Conservation (phyloP, 2,797 vertebrate genomes). For the Platalea minor region DNA sequence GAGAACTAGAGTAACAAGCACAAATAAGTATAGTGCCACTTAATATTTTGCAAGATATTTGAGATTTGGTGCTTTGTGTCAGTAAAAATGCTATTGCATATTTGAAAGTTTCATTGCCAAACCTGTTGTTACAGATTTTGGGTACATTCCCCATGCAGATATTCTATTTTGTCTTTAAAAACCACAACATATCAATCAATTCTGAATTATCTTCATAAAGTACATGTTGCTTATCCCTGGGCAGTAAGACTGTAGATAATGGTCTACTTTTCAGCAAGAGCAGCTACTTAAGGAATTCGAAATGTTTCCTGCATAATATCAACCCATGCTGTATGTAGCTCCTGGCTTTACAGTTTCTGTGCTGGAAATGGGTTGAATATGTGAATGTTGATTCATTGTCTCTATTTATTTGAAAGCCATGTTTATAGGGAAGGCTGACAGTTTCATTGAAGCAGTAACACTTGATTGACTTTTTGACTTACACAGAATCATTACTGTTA, state of each 20-base stretch:
- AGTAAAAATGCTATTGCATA: neutral
- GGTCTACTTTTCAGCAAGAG: neutral
- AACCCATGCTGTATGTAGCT: neutral
- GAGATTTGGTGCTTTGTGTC: neutral
- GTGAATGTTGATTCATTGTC: neutral
- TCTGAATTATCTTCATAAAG: neutral
- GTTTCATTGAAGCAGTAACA: neutral
- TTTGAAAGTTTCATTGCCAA: neutral
- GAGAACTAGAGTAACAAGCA: neutral
- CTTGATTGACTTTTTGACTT: conserved; percentile 15
- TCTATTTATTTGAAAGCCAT: neutral
- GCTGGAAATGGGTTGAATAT: neutral
- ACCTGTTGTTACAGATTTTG: neutral
- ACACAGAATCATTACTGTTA: neutral
- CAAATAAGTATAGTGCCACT: neutral
- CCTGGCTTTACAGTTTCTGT: neutral
- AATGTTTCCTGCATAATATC: neutral
- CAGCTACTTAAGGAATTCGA: neutral
- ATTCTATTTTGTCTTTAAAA: neutral
- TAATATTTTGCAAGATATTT: neutral
- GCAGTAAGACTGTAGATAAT: neutral
- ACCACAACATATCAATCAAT: neutral
- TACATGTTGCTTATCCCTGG: neutral
- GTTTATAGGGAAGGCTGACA: neutral
- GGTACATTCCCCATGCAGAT: neutral